Conservation (phyloP, 2,888 invertebrate genomes). For the Leptodirus hochenwartii region DNA sequence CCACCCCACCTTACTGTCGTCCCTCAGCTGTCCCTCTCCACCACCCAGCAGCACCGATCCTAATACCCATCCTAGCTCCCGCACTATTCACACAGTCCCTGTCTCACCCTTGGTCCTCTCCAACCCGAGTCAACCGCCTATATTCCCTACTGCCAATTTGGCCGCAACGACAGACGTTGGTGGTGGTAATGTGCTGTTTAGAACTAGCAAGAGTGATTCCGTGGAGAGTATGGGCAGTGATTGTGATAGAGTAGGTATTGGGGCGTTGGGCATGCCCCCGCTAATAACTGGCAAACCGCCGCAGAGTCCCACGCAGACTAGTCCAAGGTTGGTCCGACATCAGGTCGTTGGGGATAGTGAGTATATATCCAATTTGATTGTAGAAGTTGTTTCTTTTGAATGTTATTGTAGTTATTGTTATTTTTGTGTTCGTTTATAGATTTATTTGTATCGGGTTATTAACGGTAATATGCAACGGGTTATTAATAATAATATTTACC, state of each 20-base stretch:
- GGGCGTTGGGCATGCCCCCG: slow-evolving; percentile 15
- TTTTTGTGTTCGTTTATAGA: too few relatives aligned
- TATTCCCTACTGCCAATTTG: slow-evolving; percentile 4
- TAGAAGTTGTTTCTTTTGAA: slow-evolving; percentile 1
- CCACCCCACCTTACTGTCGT: slow-evolving; percentile 29
- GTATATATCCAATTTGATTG: slow-evolving; percentile 5
- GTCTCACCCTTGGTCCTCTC: slow-evolving; percentile 25
- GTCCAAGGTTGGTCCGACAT: slow-evolving; percentile 30
- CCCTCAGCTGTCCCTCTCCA: slow-evolving; percentile 32
- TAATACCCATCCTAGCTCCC: too few relatives aligned
- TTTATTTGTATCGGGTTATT: too few relatives aligned
- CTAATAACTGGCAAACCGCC: slow-evolving; percentile 37
- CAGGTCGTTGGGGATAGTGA: slow-evolving; percentile 3
- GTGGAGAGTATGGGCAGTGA: slow-evolving; percentile 10
- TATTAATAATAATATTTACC: too few relatives aligned
- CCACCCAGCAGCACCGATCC: slow-evolving; percentile 22
- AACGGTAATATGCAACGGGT: too few relatives aligned
- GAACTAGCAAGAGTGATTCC: slow-evolving; percentile 12
- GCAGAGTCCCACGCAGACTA: slow-evolving; percentile 42
- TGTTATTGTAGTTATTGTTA: too few relatives aligned
- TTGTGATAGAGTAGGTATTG: slow-evolving; percentile 10
- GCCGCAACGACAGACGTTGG: background rate
- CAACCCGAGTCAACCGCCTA: slow-evolving; percentile 14
- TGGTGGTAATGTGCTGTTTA: background rate
- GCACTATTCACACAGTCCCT: slow-evolving; percentile 26